Evolutionary conservation across 2,113 vertebrate species (phyloP).

Genomic region (Brevimyrus niger): DNA sequence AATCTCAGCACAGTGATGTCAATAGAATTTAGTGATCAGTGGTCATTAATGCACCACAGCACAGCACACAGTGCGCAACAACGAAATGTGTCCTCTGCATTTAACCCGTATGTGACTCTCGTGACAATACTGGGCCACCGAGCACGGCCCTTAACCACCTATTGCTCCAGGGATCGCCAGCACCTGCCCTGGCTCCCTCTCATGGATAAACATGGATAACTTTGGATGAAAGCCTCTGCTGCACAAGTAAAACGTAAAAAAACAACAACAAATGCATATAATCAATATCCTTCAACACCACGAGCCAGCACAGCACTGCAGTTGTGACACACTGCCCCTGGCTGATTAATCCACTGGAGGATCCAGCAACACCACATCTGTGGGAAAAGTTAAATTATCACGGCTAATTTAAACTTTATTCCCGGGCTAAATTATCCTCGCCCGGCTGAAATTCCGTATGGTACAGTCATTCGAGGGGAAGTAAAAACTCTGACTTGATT

Average conservation of each 20-base stretch:
- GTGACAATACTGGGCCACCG: neutral
- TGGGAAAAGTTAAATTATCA: neutral
- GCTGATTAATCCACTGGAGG: neutral
- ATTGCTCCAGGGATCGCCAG: neutral
- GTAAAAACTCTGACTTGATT: neutral
- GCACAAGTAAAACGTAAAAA: neutral
- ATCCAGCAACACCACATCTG: neutral
- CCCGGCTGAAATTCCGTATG: neutral
- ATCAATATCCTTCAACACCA: neutral
- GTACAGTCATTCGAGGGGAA: neutral
- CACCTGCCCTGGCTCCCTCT: neutral
- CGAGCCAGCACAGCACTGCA: neutral
- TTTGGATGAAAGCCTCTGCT: neutral
- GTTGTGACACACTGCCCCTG: neutral
- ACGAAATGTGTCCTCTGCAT: too few species aligned
- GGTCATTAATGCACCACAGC: too few species aligned
- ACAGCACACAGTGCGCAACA: too few species aligned
- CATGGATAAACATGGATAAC: neutral
- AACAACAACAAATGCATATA: neutral
- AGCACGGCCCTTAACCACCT: neutral
- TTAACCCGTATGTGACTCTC: too few species aligned
- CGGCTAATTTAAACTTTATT: neutral
- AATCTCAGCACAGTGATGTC: neutral
- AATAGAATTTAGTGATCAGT: too few species aligned
- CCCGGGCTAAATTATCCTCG: neutral